Percentiles rank a stretch among this genome's conserved stretches.
Evolutionary conservation across 2,797 vertebrate genomes (phyloP).

Genomic region (Pelochelys cantorii): DNA sequence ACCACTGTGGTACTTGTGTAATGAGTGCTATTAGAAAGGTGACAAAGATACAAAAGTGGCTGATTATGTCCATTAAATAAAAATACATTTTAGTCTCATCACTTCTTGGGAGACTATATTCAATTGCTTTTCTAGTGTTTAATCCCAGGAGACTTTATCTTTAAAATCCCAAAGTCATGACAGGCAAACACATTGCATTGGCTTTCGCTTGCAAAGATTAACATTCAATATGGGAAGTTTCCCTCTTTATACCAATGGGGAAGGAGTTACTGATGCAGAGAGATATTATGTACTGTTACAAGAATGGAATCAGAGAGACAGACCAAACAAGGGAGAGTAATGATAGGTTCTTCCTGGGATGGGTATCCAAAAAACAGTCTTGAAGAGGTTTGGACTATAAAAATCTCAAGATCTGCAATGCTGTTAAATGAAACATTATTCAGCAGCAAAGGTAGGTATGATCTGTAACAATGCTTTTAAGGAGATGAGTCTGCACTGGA

Average conservation of each 20-base stretch:
- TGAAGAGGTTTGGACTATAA: constrained; percentile 19
- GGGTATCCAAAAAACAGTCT: not conserved
- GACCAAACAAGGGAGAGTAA: constrained; percentile 46
- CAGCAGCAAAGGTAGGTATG: constrained; percentile 56
- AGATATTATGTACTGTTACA: not conserved
- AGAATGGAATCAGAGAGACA: not conserved
- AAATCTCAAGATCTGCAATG: constrained; percentile 34
- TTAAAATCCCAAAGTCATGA: not conserved
- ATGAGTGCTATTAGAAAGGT: not conserved
- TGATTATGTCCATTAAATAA: not conserved
- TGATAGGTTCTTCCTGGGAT: constrained; percentile 14
- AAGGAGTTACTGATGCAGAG: not conserved
- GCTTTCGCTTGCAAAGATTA: constrained; percentile 24
- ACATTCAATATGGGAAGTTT: constrained; percentile 6
- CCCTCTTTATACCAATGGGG: constrained; percentile 27
- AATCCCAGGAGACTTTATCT: constrained; percentile 4
- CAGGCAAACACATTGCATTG: constrained; percentile 9
- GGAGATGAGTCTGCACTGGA: constrained; percentile 31
- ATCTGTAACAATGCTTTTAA: constrained; percentile 67
- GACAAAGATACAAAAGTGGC: not conserved
- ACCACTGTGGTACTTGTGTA: not conserved
- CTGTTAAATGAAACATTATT: constrained; percentile 41
- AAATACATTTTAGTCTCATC: not conserved
- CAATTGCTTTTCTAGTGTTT: not conserved
- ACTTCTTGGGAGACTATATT: not conserved